phyloP scores from a whole-genome alignment of 2,888 invertebrate species.

The Lymantria dispar region DNA sequence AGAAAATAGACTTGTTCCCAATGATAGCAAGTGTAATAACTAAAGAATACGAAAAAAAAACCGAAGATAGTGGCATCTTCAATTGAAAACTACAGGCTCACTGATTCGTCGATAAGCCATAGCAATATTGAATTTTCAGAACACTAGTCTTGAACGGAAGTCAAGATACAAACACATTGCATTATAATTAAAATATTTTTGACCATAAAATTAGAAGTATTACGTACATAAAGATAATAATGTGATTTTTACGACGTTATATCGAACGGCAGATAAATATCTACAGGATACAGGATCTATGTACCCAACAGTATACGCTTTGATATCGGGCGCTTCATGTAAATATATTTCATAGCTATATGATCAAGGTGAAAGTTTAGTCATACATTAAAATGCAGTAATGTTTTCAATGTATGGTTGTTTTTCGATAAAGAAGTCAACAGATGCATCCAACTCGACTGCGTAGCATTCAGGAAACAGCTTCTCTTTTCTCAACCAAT shows the following conservation, averaged over 20 bases:
- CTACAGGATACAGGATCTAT: constrained; percentile 64
- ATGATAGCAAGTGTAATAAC: no score
- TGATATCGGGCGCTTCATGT: constrained; percentile 28
- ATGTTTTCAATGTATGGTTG: neutral
- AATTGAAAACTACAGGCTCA: no score
- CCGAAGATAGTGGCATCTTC: no score
- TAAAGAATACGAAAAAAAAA: neutral
- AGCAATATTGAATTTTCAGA: neutral
- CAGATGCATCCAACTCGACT: no score
- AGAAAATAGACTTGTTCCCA: no score
- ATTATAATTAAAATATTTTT: constrained; percentile 68
- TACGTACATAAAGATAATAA: constrained; percentile 71
- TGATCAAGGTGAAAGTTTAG: neutral
- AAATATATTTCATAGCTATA: neutral
- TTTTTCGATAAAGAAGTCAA: no score
- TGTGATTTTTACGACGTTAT: constrained; percentile 68
- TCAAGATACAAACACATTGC: constrained; percentile 48
- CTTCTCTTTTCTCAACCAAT: no score
- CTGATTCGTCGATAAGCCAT: no score
- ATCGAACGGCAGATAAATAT: constrained; percentile 65
- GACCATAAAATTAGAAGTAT: constrained; percentile 63
- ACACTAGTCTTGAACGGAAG: constrained; percentile 51
- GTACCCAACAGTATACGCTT: constrained; percentile 54
- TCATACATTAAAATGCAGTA: neutral
- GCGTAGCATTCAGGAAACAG: no score